Evolutionary conservation across 2,888 invertebrate genomes (phyloP), one percentile per base, ranked within the genome.

Genomic region (Eupithecia vulgata): DNA sequence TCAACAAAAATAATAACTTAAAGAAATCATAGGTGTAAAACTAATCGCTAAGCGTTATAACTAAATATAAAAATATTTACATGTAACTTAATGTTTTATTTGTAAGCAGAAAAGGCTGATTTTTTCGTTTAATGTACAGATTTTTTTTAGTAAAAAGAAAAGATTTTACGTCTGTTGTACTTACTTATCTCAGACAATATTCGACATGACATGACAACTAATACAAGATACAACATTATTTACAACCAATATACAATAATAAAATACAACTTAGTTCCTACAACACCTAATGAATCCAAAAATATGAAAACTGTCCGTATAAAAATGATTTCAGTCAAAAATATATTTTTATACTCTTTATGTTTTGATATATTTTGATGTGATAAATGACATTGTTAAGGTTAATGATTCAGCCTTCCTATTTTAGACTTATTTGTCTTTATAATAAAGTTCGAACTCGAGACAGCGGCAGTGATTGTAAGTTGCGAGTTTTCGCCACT

Each of bases 201-300:
- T 64, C 10, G 15, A 25, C 40, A 66, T 45, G 68, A 64, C 34
- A 66, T 67, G 59, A 65, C 80, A 76, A 82, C 78, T 82, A 81
- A 84, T 88, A 80, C 84, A 87, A 88, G 81, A 84, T 87, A 80
- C 84, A 86, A 88, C 93, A 93, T 92, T 93, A 93, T 94, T 85
- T 94, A 94, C 94, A 94, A 92, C 90, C 92, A 93, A 92, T 94
- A 88, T 92, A 94, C 92, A 93, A 86, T 83, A 83, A 80, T 71
- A 71, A 64, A 72, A 69, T 73, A 77, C 10, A 78, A 75, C 76
- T 81, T 78, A 67, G 72, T 74, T 82, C 75, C 81, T 83, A 86
- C 79, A 85, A 78, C 79, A 80, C 70, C 74, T 76, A 77, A 70
- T 62, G 67, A 78, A 77, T 72, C 34, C 45, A 71, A 74, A 66